A percentile compares a stretch with the other conserved stretches of the same genome.
Evolutionary conservation across 2,797 vertebrate genomes (phyloP).

Genomic region (Melanotaenia boesemani): DNA sequence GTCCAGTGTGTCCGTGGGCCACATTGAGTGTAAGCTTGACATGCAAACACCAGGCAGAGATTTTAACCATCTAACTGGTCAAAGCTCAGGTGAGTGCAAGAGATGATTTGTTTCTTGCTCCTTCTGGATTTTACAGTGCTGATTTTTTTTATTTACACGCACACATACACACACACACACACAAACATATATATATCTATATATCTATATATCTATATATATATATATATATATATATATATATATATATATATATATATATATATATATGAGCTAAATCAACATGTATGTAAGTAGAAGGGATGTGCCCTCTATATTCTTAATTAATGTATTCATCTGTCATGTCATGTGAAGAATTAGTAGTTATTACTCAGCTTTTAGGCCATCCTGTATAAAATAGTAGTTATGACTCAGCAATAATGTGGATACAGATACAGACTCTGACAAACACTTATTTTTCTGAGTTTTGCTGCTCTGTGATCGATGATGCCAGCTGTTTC

Average conservation of each 20-base stretch:
- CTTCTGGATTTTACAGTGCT: background rate
- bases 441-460: conserved; percentile 32
- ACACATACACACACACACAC: too few relatives aligned
- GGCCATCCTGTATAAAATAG: conserved; percentile 26
- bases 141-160: background rate
- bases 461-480: conserved; percentile 22
- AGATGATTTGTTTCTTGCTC: background rate
- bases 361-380: conserved; percentile 18
- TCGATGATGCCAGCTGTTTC: background rate
- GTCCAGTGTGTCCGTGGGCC: conserved; percentile 52
- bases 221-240: too few relatives aligned
- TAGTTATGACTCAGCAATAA: conserved; percentile 69
- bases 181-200: too few relatives aligned
- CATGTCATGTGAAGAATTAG: conserved; percentile 15
- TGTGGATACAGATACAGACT: conserved; percentile 14
- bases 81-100: conserved; percentile 68
- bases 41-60: conserved; percentile 76
- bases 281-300: background rate
- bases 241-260: too few relatives aligned
- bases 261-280: background rate
- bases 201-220: too few relatives aligned
- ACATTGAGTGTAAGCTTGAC: conserved; percentile 60
- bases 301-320: background rate
- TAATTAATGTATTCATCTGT: background rate
- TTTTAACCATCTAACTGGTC: conserved; percentile 56